A percentile compares a stretch with the other conserved stretches of the same genome.
Evolutionary conservation across 92 coral and sea anemone genomes (phyloP).

Genomic region (Montipora capitata): DNA sequence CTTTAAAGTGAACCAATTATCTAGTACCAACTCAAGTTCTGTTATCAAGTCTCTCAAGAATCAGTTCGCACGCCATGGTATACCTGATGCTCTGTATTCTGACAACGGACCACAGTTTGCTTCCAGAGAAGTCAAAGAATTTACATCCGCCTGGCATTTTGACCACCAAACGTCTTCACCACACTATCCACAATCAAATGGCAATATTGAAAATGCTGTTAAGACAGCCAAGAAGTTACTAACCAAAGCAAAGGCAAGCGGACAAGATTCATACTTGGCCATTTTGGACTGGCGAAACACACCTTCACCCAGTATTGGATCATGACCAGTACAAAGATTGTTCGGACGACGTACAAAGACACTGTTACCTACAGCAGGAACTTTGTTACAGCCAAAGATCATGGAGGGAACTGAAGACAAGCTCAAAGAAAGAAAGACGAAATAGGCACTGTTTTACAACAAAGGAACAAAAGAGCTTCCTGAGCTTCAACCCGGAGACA

Average conservation of each 20-base stretch:
- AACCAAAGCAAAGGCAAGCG: slow-evolving; percentile 4
- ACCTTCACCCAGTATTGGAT: neutral
- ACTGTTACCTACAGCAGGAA: too few relatives aligned
- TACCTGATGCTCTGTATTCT: slow-evolving; percentile 8
- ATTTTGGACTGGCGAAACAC: slow-evolving; percentile 1
- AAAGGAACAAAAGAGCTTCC: too few relatives aligned
- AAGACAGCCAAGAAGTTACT: neutral
- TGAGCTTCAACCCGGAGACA: too few relatives aligned
- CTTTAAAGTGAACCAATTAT: slow-evolving; percentile 19
- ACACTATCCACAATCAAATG: slow-evolving; percentile 35
- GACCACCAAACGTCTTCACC: slow-evolving; percentile 19
- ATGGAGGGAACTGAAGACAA: too few relatives aligned
- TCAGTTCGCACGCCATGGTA: slow-evolving; percentile 34
- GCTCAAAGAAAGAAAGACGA: too few relatives aligned
- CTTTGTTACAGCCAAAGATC: too few relatives aligned
- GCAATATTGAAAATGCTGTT: slow-evolving; percentile 9
- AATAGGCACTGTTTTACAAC: too few relatives aligned
- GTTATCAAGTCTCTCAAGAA: slow-evolving; percentile 27
- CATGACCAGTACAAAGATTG: slow-evolving; percentile 3
- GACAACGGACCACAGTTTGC: slow-evolving; percentile 33
- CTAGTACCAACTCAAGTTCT: slow-evolving; percentile 5
- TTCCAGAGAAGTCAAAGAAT: neutral
- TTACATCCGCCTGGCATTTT: slow-evolving; percentile 24
- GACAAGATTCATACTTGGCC: neutral
- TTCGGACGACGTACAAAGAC: too few relatives aligned